A percentile compares a stretch with the other conserved stretches of the same genome.
Conservation (phyloP, 2,888 invertebrate species). For the Amblyjoppa fuscipennis region DNA sequence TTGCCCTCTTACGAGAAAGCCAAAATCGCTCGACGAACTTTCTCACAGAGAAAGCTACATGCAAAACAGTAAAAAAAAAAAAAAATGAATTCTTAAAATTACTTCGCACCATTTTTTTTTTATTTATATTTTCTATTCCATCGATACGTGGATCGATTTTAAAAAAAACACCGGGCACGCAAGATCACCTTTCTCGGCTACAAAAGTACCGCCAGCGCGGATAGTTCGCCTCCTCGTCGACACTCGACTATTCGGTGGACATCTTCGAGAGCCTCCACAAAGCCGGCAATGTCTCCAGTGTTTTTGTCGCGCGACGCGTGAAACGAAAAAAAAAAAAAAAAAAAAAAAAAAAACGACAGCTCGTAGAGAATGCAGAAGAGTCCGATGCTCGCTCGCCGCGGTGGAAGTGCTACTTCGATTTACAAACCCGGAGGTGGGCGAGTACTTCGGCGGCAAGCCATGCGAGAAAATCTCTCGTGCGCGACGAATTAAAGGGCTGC, state of each 20-base stretch:
- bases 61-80: too few species aligned
- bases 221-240: constrained; percentile 5
- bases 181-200: not conserved
- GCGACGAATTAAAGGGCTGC: constrained; percentile 57
- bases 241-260: constrained; percentile 21
- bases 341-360: constrained; percentile 29
- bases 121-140: too few species aligned
- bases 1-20: too few species aligned
- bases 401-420: constrained; percentile 52
- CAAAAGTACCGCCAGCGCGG: not conserved
- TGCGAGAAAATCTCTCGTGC: constrained; percentile 59
- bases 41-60: too few species aligned
- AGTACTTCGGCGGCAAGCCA: constrained; percentile 45
- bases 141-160: too few species aligned
- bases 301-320: constrained; percentile 27
- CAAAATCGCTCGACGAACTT: too few species aligned
- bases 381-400: constrained; percentile 12
- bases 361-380: constrained; percentile 16
- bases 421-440: constrained; percentile 17
- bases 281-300: constrained; percentile 41
- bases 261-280: constrained; percentile 1
- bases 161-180: not conserved
- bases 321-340: too few species aligned
- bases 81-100: too few species aligned
- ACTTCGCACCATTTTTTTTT: too few species aligned